Conservation (phyloP, 2,888 invertebrate species). For the Argyresthia goedartella region DNA sequence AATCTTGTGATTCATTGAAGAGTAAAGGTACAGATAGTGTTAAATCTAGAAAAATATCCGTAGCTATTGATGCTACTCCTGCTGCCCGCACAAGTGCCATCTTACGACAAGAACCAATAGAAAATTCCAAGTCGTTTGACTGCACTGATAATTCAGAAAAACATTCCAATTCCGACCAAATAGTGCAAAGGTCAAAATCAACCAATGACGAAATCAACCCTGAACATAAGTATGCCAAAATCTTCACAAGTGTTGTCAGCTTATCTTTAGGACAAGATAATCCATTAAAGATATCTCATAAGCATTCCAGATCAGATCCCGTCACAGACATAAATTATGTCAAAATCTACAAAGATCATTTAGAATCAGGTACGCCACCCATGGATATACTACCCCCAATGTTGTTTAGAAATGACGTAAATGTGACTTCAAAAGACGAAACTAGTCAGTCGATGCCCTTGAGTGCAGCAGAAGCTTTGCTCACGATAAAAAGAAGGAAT, state of each 20-base stretch:
- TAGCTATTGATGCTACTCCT: conserved; percentile 85
- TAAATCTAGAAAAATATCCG: conserved; percentile 78
- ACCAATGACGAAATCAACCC: conserved; percentile 22
- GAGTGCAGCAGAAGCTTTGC: conserved; percentile 78
- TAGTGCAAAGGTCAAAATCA: conserved; percentile 53
- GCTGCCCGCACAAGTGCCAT: conserved; percentile 79
- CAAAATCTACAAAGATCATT: conserved; percentile 38
- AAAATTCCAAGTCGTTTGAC: conserved; percentile 76
- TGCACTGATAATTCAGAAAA: conserved; percentile 26
- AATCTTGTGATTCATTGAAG: conserved; percentile 58
- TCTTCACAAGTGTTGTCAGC: conserved; percentile 49
- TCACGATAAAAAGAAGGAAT: conserved; percentile 81
- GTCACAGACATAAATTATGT: conserved; percentile 71
- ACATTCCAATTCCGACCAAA: conserved; percentile 39
- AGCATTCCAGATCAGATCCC: conserved; percentile 78
- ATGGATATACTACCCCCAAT: conserved; percentile 52
- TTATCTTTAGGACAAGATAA: conserved; percentile 36
- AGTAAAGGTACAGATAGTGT: conserved; percentile 49
- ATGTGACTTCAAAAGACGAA: conserved; percentile 81
- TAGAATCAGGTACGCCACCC: conserved; percentile 27
- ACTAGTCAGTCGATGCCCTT: conserved; percentile 39
- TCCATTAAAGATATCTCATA: conserved; percentile 70
- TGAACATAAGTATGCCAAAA: conserved; percentile 20
- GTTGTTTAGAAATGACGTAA: conserved; percentile 73
- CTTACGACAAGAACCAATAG: conserved; percentile 82